Conservation (phyloP, 2,113 vertebrate species). For the Mobula hypostoma region DNA sequence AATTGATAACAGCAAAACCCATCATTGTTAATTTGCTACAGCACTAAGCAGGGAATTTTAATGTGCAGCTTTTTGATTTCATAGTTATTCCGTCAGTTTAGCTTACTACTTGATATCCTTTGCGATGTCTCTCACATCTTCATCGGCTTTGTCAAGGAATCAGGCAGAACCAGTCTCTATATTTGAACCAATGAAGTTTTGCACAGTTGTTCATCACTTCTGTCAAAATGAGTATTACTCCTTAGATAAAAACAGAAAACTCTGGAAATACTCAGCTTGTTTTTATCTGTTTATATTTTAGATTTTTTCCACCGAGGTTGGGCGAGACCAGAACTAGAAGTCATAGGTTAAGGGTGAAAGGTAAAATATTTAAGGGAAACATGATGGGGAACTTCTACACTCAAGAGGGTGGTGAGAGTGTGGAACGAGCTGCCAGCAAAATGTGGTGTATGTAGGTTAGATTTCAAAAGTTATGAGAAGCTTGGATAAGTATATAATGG, state of each 20-base stretch:
- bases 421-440: too few relatives aligned
- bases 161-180: not conserved
- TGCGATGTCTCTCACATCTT: not conserved
- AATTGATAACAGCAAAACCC: not conserved
- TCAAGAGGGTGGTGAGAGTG: too few relatives aligned
- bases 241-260: slow-evolving; percentile 53
- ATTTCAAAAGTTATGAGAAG: too few relatives aligned
- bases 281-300: too few relatives aligned
- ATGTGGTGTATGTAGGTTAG: too few relatives aligned
- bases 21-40: not conserved
- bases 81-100: not conserved
- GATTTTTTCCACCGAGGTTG: too few relatives aligned
- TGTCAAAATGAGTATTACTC: slow-evolving; percentile 7
- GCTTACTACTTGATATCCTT: not conserved
- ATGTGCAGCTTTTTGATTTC: not conserved
- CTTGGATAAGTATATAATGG: too few relatives aligned
- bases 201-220: not conserved
- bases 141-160: not conserved
- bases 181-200: not conserved
- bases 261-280: too few relatives aligned
- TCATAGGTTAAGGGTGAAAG: too few relatives aligned
- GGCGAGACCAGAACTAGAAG: too few relatives aligned
- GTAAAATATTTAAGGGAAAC: too few relatives aligned
- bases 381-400: too few relatives aligned
- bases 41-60: not conserved